Evolutionary conservation across 2,888 invertebrate species (phyloP).

Genomic region (Ichneumoninae sp.): DNA sequence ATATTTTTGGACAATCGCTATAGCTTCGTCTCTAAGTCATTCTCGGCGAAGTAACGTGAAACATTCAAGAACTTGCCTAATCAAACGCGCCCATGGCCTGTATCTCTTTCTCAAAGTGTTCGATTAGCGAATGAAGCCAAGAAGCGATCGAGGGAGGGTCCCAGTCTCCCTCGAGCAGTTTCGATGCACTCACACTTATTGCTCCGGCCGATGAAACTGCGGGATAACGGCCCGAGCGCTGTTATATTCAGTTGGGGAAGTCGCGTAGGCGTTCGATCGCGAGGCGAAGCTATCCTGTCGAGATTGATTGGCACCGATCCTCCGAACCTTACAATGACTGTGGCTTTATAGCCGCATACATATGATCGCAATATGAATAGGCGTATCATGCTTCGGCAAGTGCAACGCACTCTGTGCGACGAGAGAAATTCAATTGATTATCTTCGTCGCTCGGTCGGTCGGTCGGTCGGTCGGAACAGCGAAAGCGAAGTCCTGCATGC

Average conservation of each 20-base stretch:
- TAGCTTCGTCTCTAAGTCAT: not conserved
- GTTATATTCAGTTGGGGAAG: conserved; percentile 4
- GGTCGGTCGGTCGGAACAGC: not conserved
- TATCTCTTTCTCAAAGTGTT: not conserved
- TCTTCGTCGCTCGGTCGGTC: not conserved
- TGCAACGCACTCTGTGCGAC: not conserved
- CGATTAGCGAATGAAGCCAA: conserved; percentile 19
- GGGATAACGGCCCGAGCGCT: conserved; percentile 11
- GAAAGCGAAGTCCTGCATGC: not conserved
- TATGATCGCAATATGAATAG: not conserved
- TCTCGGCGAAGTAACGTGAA: not conserved
- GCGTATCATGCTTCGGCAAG: not conserved
- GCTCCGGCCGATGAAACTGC: conserved; percentile 15
- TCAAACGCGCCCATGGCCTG: not conserved
- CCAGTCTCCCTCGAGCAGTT: conserved; percentile 3
- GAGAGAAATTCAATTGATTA: conserved; percentile 15
- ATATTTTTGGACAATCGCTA: not conserved
- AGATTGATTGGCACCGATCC: conserved; percentile 25
- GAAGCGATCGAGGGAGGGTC: conserved; percentile 25
- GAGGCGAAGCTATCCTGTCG: conserved; percentile 8
- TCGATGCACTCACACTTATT: conserved; percentile 28
- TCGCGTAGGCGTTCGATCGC: conserved; percentile 10
- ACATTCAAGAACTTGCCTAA: not conserved
- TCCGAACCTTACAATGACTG: conserved; percentile 1
- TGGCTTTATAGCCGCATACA: not conserved